A percentile compares a stretch with the other conserved stretches of the same genome.
Conservation (phyloP, 2,888 invertebrate genomes). For the Cephus pulcher region DNA sequence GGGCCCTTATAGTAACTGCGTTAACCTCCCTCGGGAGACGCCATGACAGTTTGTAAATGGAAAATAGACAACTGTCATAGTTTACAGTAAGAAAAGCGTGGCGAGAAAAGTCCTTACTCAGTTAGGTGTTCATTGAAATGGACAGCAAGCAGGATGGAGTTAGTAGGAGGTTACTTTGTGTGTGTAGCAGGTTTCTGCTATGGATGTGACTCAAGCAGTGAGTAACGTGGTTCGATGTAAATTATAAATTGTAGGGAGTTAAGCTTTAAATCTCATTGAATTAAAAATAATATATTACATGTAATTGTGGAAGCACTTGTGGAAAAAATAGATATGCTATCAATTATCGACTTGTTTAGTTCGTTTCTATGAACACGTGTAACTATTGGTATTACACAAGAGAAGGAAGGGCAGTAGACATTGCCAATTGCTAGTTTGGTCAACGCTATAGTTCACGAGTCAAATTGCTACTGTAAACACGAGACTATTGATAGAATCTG, state of each 20-base stretch:
- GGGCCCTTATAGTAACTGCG: not conserved
- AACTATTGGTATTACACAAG: not conserved
- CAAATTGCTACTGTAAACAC: slow-evolving; percentile 1
- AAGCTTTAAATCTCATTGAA: not conserved
- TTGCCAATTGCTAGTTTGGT: not conserved
- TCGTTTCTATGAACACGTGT: not conserved
- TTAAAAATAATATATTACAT: not conserved
- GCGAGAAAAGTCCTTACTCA: not conserved
- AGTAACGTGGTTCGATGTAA: not conserved
- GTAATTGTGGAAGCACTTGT: not conserved
- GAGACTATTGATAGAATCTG: not conserved
- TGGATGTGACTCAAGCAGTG: not conserved
- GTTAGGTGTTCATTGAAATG: not conserved
- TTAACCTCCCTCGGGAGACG: not conserved
- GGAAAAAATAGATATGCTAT: not conserved
- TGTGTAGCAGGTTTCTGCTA: not conserved
- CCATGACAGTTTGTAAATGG: not conserved
- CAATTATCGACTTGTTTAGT: not conserved
- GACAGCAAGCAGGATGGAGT: not conserved
- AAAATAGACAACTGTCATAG: not conserved
- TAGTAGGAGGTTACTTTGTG: not conserved
- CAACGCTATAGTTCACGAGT: slow-evolving; percentile 4
- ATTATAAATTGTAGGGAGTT: not conserved
- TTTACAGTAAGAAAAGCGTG: not conserved
- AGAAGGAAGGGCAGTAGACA: not conserved